A percentile compares a stretch with the other conserved stretches of the same genome.
phyloP scores from a whole-genome alignment of 2,888 invertebrate species.

The Cylloceria caligata region DNA sequence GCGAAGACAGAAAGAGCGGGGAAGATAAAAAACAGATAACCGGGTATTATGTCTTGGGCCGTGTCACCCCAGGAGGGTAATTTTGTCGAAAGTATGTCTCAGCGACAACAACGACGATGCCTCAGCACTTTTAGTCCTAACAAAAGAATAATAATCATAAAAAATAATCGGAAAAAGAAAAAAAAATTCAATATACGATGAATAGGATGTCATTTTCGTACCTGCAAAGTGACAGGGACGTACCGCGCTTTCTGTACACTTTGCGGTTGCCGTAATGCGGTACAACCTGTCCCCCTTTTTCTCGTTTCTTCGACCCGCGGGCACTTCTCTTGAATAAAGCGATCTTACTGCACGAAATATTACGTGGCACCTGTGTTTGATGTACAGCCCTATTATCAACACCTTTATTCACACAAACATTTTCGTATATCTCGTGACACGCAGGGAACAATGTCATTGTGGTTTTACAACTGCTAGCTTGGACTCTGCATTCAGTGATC shows the following conservation, averaged over 20 bases:
- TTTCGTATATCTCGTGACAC: slow-evolving; percentile 41
- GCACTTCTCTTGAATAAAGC: slow-evolving; percentile 29
- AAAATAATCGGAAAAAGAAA: slow-evolving; percentile 43
- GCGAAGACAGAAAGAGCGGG: slow-evolving; percentile 55
- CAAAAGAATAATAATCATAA: slow-evolving; percentile 54
- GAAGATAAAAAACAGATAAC: slow-evolving; percentile 47
- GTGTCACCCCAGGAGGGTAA: slow-evolving; percentile 83
- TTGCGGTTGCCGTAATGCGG: slow-evolving; percentile 48
- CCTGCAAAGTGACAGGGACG: slow-evolving; percentile 29
- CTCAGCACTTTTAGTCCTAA: slow-evolving; percentile 8
- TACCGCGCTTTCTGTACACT: slow-evolving; percentile 46
- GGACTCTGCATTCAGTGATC: not conserved
- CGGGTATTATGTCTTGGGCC: slow-evolving; percentile 69
- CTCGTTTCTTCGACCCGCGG: slow-evolving; percentile 9
- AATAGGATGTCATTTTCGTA: slow-evolving; percentile 25
- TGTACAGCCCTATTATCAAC: slow-evolving; percentile 56
- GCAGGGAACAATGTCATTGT: slow-evolving; percentile 42
- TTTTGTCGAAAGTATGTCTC: slow-evolving; percentile 78
- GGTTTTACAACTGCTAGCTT: slow-evolving; percentile 28
- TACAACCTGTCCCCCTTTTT: slow-evolving; percentile 30
- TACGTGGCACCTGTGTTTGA: slow-evolving; percentile 58
- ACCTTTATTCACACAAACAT: slow-evolving; percentile 54
- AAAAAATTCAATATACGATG: slow-evolving; percentile 50
- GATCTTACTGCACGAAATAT: slow-evolving; percentile 34
- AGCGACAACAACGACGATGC: slow-evolving; percentile 33